Conservation (phyloP, 2,113 vertebrate genomes). For the Pterocles burchelli region DNA sequence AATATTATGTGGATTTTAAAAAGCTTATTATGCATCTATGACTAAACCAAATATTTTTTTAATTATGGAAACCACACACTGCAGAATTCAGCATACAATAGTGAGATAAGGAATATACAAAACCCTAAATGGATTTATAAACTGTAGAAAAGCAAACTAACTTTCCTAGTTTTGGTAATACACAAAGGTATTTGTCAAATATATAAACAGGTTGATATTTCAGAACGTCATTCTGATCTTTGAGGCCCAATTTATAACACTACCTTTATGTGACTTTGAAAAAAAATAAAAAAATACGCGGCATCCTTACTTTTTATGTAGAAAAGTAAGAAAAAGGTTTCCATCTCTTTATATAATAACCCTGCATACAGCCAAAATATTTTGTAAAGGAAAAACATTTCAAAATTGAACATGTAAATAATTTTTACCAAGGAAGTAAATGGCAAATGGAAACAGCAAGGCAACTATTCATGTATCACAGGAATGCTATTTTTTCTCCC, state of each 20-base stretch:
- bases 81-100: background rate
- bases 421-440: background rate
- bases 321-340: background rate
- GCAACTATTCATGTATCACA: background rate
- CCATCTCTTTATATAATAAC: background rate
- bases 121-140: background rate
- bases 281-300: background rate
- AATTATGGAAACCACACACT: background rate
- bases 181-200: background rate
- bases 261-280: background rate
- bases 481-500: background rate
- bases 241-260: background rate
- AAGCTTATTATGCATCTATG: background rate
- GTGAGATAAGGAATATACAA: background rate
- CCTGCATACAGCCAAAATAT: background rate
- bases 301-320: background rate
- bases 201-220: background rate
- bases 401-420: rapidly evolving
- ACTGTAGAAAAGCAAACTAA: background rate
- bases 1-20: background rate
- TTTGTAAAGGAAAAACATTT: background rate
- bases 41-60: background rate
- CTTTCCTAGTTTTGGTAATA: background rate
- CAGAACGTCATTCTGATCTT: background rate
- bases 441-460: background rate